A percentile compares a stretch with the other conserved stretches of the same genome.
phyloP scores from a whole-genome alignment of 92 coral and sea anemone species.

The Porites divaricata region DNA sequence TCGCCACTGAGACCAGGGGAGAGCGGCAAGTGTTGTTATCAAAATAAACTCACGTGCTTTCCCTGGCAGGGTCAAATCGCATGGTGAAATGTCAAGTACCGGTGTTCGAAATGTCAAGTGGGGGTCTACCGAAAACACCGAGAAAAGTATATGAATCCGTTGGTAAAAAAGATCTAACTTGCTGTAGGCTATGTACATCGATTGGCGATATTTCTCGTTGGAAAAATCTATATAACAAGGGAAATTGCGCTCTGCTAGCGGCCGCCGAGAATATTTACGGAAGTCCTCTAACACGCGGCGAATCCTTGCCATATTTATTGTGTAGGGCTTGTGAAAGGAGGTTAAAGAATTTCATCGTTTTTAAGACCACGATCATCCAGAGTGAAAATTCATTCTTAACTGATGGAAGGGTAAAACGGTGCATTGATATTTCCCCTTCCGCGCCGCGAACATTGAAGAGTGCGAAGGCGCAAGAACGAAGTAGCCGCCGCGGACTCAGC shows the following conservation, averaged over 20 bases:
- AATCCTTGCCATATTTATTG: background rate
- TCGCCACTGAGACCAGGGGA: background rate
- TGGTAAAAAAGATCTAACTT: background rate
- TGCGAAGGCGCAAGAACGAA: too few species aligned
- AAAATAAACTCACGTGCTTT: background rate
- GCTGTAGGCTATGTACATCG: too few species aligned
- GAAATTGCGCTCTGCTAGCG: background rate
- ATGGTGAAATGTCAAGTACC: background rate
- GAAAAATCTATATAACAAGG: background rate
- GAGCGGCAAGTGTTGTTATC: background rate
- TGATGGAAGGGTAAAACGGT: background rate
- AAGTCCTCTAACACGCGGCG: background rate
- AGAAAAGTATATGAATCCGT: background rate
- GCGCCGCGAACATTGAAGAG: background rate
- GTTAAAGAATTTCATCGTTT: background rate
- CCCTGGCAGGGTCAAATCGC: background rate
- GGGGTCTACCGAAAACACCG: background rate
- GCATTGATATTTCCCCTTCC: background rate
- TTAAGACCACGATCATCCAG: background rate
- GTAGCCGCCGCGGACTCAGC: too few species aligned
- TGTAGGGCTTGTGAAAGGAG: conserved; percentile 6
- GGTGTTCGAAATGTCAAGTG: background rate
- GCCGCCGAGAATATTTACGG: background rate
- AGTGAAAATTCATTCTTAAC: background rate
- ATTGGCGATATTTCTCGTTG: background rate